A percentile compares a stretch with the other conserved stretches of the same genome.
Evolutionary conservation across 2,888 invertebrate genomes (phyloP).

Genomic region (Phytoseiulus persimilis): DNA sequence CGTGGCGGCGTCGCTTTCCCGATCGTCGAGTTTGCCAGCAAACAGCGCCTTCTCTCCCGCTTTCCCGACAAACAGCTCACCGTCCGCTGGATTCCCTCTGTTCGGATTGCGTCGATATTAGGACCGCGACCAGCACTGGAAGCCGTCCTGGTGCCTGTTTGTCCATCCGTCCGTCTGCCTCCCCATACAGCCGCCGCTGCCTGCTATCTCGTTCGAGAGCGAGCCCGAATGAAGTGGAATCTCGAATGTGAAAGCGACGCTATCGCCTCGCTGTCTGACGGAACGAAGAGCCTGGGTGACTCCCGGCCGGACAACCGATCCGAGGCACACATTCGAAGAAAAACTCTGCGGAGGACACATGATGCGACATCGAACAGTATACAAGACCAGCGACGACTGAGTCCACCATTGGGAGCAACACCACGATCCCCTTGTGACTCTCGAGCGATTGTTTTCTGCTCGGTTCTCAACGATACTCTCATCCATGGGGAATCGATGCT

Average conservation of each 20-base stretch:
- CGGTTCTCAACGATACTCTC: too few species aligned
- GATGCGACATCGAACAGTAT: too few species aligned
- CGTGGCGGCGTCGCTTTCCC: neutral
- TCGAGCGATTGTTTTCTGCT: too few species aligned
- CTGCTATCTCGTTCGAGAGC: neutral
- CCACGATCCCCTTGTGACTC: too few species aligned
- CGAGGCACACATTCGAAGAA: neutral
- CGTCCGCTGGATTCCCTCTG: neutral
- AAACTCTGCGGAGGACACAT: neutral
- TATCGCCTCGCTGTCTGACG: neutral
- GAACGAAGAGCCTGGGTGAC: neutral
- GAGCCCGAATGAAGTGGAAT: neutral
- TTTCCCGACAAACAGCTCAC: neutral
- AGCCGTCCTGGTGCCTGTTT: neutral
- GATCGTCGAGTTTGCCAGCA: neutral
- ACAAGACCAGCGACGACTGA: too few species aligned
- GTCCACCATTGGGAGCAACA: too few species aligned
- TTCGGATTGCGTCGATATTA: conserved; percentile 5
- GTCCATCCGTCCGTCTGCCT: neutral
- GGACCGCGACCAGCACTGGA: neutral
- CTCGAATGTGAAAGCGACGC: neutral
- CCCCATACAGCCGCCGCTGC: neutral
- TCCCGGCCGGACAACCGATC: neutral
- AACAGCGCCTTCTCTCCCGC: neutral
- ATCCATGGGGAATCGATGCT: too few species aligned